A percentile compares a stretch with the other conserved stretches of the same genome.
Evolutionary conservation across 2,888 invertebrate species (phyloP).

Genomic region (Halictus ligatus): DNA sequence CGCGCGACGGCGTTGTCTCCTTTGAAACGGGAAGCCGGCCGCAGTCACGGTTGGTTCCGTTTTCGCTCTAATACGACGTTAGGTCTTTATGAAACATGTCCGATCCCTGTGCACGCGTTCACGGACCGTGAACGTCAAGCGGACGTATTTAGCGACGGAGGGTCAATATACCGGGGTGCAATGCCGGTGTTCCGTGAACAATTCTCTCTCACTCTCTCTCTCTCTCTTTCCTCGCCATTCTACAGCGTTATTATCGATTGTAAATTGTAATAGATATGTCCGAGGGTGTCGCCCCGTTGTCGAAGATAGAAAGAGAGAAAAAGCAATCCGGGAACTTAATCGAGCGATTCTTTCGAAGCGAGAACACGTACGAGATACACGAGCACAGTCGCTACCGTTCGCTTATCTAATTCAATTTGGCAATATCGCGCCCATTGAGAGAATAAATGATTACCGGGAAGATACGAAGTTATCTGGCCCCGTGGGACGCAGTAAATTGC

Average conservation of each 20-base stretch:
- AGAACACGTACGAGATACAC: conserved; percentile 73
- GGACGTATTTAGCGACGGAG: conserved; percentile 80
- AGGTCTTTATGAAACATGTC: conserved; percentile 55
- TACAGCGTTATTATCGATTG: conserved; percentile 7
- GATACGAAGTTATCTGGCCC: conserved; percentile 84
- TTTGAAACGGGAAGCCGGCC: conserved; percentile 44
- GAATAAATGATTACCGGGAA: conserved; percentile 83
- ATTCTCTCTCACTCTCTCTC: conserved; percentile 27
- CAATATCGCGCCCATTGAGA: conserved; percentile 82
- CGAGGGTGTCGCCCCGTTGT: not conserved
- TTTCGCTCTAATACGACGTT: conserved; percentile 53
- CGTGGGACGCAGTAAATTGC: conserved; percentile 83
- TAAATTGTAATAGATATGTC: conserved; percentile 38
- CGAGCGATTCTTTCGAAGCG: conserved; percentile 42
- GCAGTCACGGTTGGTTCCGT: conserved; percentile 39
- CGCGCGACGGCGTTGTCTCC: conserved; percentile 58
- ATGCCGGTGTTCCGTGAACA: conserved; percentile 74
- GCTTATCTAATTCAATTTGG: conserved; percentile 84
- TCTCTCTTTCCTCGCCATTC: conserved; percentile 29
- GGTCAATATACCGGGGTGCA: conserved; percentile 81
- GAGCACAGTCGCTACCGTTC: conserved; percentile 61
- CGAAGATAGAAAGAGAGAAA: not conserved
- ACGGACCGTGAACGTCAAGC: conserved; percentile 73
- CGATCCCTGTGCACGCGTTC: conserved; percentile 27
- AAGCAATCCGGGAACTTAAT: not conserved